Conservation (phyloP, 2,113 vertebrate genomes). For the Cebidichthys violaceus region DNA sequence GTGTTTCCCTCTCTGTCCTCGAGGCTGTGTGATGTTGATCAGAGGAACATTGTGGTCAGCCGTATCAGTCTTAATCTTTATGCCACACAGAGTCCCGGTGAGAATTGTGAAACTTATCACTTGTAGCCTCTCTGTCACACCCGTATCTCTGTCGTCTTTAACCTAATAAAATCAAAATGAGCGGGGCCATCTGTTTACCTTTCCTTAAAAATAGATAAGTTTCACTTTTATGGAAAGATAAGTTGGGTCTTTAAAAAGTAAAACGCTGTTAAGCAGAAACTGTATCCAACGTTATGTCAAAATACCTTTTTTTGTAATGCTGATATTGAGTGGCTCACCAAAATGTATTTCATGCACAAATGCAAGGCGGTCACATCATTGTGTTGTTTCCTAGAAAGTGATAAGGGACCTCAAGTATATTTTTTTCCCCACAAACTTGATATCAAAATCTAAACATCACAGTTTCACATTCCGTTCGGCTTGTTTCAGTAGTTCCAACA, state of each 20-base stretch:
- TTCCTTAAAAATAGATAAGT: background rate
- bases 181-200: background rate
- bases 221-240: background rate
- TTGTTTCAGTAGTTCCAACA: background rate
- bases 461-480: conserved; percentile 23
- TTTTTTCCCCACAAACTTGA: background rate
- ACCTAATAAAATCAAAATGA: background rate
- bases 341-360: background rate
- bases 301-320: background rate
- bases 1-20: conserved; percentile 27
- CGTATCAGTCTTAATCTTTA: background rate
- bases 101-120: background rate
- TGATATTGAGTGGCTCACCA: background rate
- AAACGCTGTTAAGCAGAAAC: background rate
- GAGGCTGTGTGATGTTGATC: background rate
- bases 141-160: background rate
- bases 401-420: conserved; percentile 14
- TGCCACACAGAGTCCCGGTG: background rate
- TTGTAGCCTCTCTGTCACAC: background rate
- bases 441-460: conserved; percentile 46
- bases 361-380: background rate
- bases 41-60: background rate
- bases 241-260: background rate
- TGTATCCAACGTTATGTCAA: background rate
- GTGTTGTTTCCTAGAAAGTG: background rate